Base-by-base conservation (phyloP, 2,888 invertebrate genomes). In the Caenorhabditis drosophilae region DNA sequence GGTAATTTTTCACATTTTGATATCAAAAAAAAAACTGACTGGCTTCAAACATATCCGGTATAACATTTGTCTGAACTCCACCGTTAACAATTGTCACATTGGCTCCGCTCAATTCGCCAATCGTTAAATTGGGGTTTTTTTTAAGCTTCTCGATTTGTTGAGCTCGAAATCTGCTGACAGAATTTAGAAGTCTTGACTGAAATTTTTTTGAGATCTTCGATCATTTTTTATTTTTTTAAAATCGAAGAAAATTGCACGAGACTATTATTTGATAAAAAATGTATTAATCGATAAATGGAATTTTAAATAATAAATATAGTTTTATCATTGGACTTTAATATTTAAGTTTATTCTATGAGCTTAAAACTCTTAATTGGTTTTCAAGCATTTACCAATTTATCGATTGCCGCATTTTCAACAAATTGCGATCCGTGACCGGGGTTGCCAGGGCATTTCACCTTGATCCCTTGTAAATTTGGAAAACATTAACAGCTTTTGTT, bases 361-460 rank as follows among this genome's bases (percentile, higher is more conserved):
- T n/a, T n/a, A n/a, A n/a, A n/a, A n/a, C n/a, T n/a, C n/a, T n/a
- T n/a, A n/a, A n/a, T n/a, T n/a, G n/a, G n/a, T n/a, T n/a, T n/a
- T n/a, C n/a, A n/a, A n/a, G n/a, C 4, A 16, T 11, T 45, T 18
- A 67, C 69, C 67, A 76, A 34, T 42, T 76, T 76, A 55, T 74
- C 74, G 1, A 67, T 66, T 2, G 92, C 91, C 1, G 90, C 92
- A 78, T 91, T 89, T 36, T 90, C 89, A 53, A 91, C 86, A 63
- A 93, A 86, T 35, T 91, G 86, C 0, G 92, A 92, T 0, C 92
- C 93, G 83, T 94, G 93, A 0, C 93, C 93, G 1, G 93, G 90
- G 40, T 89, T 88, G n/a, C 93, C 93, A 31, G 88, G 87, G 71
- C 91, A 91, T 58, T 89, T 89, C 11, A 92, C 89, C 70, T 89